phyloP scores from a whole-genome alignment of 2,888 invertebrate species.

The Lasioglossum oenotherae region DNA sequence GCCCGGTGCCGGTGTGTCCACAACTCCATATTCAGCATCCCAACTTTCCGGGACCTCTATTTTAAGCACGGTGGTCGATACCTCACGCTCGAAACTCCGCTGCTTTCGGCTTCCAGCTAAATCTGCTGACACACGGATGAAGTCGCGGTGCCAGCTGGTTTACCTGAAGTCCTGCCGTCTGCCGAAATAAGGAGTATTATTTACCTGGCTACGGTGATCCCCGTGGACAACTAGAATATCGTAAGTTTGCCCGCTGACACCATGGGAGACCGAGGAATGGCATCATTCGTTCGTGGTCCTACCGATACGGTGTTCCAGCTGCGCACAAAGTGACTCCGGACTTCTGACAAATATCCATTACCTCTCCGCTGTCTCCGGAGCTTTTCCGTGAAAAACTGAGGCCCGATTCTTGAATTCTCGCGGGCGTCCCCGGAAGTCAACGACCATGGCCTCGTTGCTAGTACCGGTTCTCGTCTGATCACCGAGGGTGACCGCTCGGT shows the following conservation, averaged over 20 bases:
- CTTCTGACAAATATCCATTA: too few relatives aligned
- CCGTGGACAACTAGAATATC: slow-evolving; percentile 51
- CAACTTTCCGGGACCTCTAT: slow-evolving; percentile 11
- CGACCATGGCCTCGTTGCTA: too few relatives aligned
- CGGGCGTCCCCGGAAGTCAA: too few relatives aligned
- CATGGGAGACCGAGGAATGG: slow-evolving; percentile 6
- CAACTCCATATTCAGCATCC: not conserved
- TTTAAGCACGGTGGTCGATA: slow-evolving; percentile 36
- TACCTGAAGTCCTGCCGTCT: slow-evolving; percentile 16
- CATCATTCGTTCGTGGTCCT: too few relatives aligned
- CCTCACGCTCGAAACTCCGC: slow-evolving; percentile 27
- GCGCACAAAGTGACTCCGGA: too few relatives aligned
- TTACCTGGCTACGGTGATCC: slow-evolving; percentile 53
- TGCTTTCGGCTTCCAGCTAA: slow-evolving; percentile 20
- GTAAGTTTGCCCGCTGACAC: slow-evolving; percentile 55
- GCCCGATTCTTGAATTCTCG: too few relatives aligned
- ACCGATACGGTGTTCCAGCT: slow-evolving; percentile 26
- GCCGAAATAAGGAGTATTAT: slow-evolving; percentile 59
- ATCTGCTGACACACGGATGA: slow-evolving; percentile 54
- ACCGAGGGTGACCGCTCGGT: too few relatives aligned
- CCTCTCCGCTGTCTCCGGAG: too few relatives aligned
- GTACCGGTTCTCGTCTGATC: too few relatives aligned
- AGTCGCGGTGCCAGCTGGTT: slow-evolving; percentile 27
- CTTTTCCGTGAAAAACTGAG: too few relatives aligned
- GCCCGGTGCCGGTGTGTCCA: not conserved